Base-by-base conservation (phyloP, 2,888 invertebrate species). In the Bruchidius siliquastri region DNA sequence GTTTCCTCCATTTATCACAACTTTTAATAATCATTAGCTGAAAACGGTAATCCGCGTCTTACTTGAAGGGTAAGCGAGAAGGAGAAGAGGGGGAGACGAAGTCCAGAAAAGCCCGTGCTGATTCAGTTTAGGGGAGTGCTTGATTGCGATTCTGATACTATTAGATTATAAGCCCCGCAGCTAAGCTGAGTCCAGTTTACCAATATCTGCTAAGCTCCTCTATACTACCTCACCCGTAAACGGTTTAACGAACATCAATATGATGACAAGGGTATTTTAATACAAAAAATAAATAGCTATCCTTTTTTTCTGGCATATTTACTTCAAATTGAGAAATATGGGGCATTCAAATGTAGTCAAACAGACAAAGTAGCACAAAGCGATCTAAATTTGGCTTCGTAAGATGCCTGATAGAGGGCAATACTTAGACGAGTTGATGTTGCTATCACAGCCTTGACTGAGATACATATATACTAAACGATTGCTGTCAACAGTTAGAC, bases 101-200 rank as follows among this genome's bases (percentile, higher is more conserved):
- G 49, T 49, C 49, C 49, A 49, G 49, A 49, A 49, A 8, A 49
- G 13, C 49, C 49, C 0, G 8, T 49, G 49, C 49, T 13, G 49
- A 49, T 49, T 49, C 49, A 49, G 49, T 49, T 49, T 26, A n/a
- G 18, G 49, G 77, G 80, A 81, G 80, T 81, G 79, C 80, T 81
- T 83, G 82, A 83, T 83, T 83, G 82, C 83, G 80, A 80, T 80
- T 80, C 79, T 81, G 81, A 81, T 80, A 82, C 82, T 83, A 83
- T 83, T 82, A 82, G 81, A 82, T 83, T 83, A 83, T 82, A 80
- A 72, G 81, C 81, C 81, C 78, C n/a, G 75, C 73, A 72, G 76
- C 74, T 72, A 75, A 74, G 75, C 49, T 73, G 72, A 73, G 72
- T 73, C 72, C 75, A 71, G 73, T 72, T 73, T 73, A 75, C 73